A percentile compares a stretch with the other conserved stretches of the same genome.
phyloP scores from a whole-genome alignment of 2,797 vertebrate species.

The Alca torda region DNA sequence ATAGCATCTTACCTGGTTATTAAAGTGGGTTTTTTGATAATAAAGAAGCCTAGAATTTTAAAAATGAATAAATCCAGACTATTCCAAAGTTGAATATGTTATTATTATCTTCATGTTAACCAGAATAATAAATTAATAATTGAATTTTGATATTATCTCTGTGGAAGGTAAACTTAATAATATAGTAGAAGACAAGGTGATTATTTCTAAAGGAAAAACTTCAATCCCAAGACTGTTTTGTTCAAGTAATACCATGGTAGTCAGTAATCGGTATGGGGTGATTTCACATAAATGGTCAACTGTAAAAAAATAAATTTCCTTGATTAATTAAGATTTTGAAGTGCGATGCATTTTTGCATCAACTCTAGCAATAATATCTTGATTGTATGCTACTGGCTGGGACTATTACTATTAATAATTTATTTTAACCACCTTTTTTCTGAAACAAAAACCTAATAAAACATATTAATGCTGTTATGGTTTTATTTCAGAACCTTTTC shows the following conservation, averaged over 20 bases:
- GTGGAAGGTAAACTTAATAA: neutral
- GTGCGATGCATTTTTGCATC: neutral
- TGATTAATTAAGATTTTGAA: neutral
- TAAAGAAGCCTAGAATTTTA: neutral
- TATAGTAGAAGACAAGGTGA: neutral
- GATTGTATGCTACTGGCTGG: neutral
- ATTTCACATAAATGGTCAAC: neutral
- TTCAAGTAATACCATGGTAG: neutral
- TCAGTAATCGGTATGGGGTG: accelerated
- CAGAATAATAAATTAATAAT: neutral
- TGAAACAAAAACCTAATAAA: neutral
- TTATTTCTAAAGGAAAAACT: neutral
- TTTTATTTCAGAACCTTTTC: neutral
- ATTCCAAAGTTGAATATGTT: neutral
- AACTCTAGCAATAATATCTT: neutral
- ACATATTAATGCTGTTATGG: neutral
- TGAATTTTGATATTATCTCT: neutral
- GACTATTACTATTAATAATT: neutral
- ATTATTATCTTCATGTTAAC: neutral
- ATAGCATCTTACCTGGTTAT: neutral
- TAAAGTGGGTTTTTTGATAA: neutral
- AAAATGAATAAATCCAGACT: neutral
- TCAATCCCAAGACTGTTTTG: neutral
- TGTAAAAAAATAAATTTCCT: neutral
- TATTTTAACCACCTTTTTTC: neutral